These are phyloP conservation scores for Xestia ashworthii DNA, from an alignment of 2,888 invertebrate genomes.

Conservation along the genomic window DNA sequence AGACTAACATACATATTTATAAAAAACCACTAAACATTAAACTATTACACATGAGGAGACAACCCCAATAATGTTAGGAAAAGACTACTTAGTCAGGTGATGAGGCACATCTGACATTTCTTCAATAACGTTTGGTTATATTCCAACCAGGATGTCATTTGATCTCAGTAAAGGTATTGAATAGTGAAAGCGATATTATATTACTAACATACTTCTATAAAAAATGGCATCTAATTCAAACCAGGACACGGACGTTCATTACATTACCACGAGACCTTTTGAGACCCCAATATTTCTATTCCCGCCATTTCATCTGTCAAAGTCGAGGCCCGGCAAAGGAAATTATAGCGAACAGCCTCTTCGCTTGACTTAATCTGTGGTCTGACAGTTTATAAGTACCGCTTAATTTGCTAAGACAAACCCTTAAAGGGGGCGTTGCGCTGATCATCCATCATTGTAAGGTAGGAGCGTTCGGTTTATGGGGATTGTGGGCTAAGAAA, in stretches of 20 bases:
- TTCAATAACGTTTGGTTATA: not conserved
- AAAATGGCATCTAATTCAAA: constrained; percentile 43
- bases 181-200: not conserved
- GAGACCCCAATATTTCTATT: constrained; percentile 53
- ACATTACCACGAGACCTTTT: constrained; percentile 57
- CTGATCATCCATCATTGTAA: constrained; percentile 72
- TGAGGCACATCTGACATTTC: not conserved
- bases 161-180: constrained; percentile 5
- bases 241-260: constrained; percentile 34
- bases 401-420: constrained; percentile 70
- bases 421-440: constrained; percentile 65
- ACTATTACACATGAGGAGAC: too few relatives aligned
- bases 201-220: constrained; percentile 36
- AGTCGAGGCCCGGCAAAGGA: constrained; percentile 54
- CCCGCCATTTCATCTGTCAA: constrained; percentile 60
- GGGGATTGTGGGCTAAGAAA: constrained; percentile 29
- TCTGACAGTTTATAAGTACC: constrained; percentile 68
- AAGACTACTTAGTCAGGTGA: not conserved
- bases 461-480: constrained; percentile 48
- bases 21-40: too few relatives aligned
- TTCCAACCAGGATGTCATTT: not conserved
- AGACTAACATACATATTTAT: too few relatives aligned
- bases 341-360: constrained; percentile 62
- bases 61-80: not conserved
- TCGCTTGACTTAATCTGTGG: constrained; percentile 63